A percentile compares a stretch with the other conserved stretches of the same genome.
Evolutionary conservation across 2,113 vertebrate species (phyloP).

Genomic region (Gallinago paraguaiae): DNA sequence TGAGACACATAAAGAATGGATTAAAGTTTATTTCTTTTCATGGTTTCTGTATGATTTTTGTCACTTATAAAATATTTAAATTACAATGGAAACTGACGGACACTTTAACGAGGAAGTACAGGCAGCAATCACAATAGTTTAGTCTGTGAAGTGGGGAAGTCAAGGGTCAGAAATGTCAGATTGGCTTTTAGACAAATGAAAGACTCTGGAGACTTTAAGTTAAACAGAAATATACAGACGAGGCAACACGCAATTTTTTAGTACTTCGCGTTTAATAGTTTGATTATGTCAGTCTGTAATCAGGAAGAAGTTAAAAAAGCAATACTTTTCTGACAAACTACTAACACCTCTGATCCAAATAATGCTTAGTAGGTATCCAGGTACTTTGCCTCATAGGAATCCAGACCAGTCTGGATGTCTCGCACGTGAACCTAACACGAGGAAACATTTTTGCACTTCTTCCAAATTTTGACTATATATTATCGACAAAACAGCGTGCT

Average conservation of each 20-base stretch:
- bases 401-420: not conserved
- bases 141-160: constrained; percentile 69
- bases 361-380: not conserved
- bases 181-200: constrained; percentile 68
- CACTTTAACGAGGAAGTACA: constrained; percentile 73
- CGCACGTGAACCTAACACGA: not conserved
- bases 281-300: constrained; percentile 7
- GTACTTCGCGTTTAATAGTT: constrained; percentile 1
- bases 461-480: not conserved
- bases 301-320: constrained; percentile 21
- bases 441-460: not conserved
- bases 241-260: constrained; percentile 31
- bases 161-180: constrained; percentile 76
- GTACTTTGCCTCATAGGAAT: not conserved
- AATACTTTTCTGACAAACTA: constrained; percentile 21
- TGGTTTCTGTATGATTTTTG: constrained; percentile 55
- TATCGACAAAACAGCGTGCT: not conserved
- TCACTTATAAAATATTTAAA: constrained; percentile 71
- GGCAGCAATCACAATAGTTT: constrained; percentile 64
- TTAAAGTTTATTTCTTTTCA: constrained; percentile 58
- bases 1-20: constrained; percentile 44
- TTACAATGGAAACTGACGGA: constrained; percentile 66
- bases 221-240: constrained; percentile 32
- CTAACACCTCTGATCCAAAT: constrained; percentile 11
- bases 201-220: constrained; percentile 53